phyloP scores from a whole-genome alignment of 2,888 invertebrate genomes.

The Brassicogethes aeneus region DNA sequence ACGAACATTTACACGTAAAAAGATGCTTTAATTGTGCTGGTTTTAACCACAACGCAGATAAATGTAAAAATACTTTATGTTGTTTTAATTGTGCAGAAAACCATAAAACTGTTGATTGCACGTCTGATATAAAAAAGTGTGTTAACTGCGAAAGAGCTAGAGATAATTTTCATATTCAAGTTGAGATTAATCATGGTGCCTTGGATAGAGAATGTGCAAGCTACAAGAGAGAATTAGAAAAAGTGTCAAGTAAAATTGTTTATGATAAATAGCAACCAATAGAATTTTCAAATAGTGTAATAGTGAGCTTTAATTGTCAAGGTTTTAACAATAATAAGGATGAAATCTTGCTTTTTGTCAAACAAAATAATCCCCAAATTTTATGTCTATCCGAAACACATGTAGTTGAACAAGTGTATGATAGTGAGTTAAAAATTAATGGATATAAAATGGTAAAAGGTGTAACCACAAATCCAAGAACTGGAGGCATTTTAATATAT shows the following conservation, averaged over 20 bases:
- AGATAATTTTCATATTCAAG: background rate
- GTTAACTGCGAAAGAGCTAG: background rate
- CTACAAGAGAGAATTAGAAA: background rate
- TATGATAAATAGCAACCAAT: background rate
- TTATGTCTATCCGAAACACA: background rate
- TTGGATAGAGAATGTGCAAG: background rate
- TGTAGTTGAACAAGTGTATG: background rate
- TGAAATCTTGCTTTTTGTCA: background rate
- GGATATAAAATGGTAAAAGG: background rate
- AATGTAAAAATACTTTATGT: background rate
- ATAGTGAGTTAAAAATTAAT: constrained; percentile 1
- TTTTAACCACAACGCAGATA: background rate
- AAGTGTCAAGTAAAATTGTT: background rate
- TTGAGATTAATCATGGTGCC: background rate
- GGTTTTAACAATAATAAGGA: background rate
- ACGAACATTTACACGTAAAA: background rate
- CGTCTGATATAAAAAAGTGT: background rate
- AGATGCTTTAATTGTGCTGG: background rate
- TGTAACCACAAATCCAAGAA: background rate
- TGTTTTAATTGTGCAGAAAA: background rate
- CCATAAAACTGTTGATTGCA: constrained; percentile 1
- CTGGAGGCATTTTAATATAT: background rate
- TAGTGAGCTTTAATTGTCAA: background rate
- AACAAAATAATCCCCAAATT: background rate
- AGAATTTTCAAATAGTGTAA: background rate